Base-by-base conservation (phyloP, 2,888 invertebrate genomes). In the Minunthozetes semirufus region DNA sequence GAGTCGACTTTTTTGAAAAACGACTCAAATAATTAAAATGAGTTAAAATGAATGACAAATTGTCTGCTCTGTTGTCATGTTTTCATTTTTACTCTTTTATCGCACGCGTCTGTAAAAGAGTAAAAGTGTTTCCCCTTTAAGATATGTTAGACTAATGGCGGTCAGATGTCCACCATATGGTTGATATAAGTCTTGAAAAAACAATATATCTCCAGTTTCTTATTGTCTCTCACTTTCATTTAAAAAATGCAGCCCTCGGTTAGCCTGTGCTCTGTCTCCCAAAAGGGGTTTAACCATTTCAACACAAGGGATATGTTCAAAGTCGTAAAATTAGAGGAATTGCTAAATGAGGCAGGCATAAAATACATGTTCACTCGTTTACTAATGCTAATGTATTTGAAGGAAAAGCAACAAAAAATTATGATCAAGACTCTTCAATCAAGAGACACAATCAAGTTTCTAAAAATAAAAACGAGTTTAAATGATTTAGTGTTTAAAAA, bases 41-140 rank as follows among this genome's bases (percentile, higher is more conserved):
- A 56, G n/a, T n/a, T n/a, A n/a, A n/a, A n/a, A n/a, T n/a, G n/a
- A 56, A 8, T 63, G 63, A 63, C 63, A 63, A 63, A 63, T 63
- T 63, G 63, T 63, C 63, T 63, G n/a, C 17, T 33, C 29, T 25
- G 27, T 17, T 25, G 27, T 11, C n/a, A 8, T n/a, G 15, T 33
- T 27, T 33, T 63, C 15, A 63, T 63, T 63, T 61, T 63, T 56
- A 25, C 56, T 56, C 50, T 19, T 63, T 33, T 33, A 1, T 27
- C 8, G 63, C n/a, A 63, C 63, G 63, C 63, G 63, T 63, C 33
- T 17, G 11, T 63, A 63, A 63, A 63, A 19, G 19, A 56, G 11
- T 19, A 27, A 63, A 61, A 42, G 13, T 1, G 8, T 42, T 13
- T 13, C 42, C 19, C 29, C 59, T 59, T 59, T 25, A 25, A 22